These are phyloP conservation scores for Sylvietta virens DNA, from an alignment of 2,113 vertebrate species.

Conservation along the genomic window DNA sequence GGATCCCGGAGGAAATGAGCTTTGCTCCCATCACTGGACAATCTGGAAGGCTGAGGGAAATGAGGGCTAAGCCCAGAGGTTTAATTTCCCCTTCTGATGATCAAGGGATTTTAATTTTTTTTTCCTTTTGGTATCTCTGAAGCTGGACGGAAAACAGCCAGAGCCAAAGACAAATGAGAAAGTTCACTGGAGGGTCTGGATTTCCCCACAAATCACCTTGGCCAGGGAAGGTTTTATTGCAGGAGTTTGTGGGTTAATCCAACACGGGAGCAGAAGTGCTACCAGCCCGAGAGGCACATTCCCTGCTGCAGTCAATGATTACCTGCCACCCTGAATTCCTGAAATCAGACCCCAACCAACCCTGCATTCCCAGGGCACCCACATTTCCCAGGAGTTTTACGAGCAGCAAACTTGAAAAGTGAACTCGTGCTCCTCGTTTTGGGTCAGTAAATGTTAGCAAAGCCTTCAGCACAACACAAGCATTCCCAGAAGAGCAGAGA, in stretches of 20 bases:
- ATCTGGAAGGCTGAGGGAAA: constrained; percentile 54
- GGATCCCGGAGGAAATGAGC: constrained; percentile 66
- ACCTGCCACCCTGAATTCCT: background rate
- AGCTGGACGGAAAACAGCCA: background rate
- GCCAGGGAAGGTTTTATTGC: constrained; percentile 28
- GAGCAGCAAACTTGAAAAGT: background rate
- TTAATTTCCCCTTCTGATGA: constrained; percentile 59
- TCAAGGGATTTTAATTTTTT: constrained; percentile 12
- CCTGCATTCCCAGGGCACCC: background rate
- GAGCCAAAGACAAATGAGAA: constrained; percentile 39
- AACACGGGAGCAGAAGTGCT: background rate
- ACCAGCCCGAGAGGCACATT: background rate
- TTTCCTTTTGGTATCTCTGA: constrained; percentile 16
- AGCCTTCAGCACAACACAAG: background rate
- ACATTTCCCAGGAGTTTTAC: background rate
- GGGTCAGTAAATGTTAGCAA: background rate
- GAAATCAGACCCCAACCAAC: background rate
- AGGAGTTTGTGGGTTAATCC: constrained; percentile 44
- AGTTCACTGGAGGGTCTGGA: background rate
- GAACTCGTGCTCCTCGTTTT: background rate
- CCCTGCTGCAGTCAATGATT: background rate
- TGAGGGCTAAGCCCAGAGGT: constrained; percentile 47
- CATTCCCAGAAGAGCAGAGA: background rate
- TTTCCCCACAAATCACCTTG: constrained; percentile 43
- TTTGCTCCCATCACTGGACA: constrained; percentile 51